A percentile compares a stretch with the other conserved stretches of the same genome.
Evolutionary conservation across 2,113 vertebrate genomes (phyloP).

Genomic region (Ceyx cyanopectus): DNA sequence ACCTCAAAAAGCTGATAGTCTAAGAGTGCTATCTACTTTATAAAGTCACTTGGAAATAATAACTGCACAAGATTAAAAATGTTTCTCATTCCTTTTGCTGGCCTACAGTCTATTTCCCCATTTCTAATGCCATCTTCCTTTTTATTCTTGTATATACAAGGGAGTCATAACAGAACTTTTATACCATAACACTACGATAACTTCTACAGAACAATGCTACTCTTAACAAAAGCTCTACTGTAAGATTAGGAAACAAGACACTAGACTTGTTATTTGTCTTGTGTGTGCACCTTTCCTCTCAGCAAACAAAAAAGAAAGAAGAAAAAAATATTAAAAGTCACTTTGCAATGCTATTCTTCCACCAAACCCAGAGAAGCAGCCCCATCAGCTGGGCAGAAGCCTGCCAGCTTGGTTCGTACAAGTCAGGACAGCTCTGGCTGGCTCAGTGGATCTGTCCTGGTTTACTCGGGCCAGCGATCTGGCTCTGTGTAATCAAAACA

Average conservation of each 20-base stretch:
- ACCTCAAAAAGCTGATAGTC: background rate
- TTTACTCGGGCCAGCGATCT: background rate
- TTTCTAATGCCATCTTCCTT: background rate
- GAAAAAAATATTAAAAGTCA: background rate
- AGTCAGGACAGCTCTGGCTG: background rate
- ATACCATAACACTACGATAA: background rate
- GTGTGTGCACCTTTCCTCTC: background rate
- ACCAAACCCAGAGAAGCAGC: background rate
- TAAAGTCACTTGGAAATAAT: background rate
- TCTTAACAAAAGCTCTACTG: background rate
- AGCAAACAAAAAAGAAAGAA: background rate
- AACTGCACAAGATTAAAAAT: background rate
- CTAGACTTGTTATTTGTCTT: background rate
- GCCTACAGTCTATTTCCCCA: background rate
- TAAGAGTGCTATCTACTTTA: background rate
- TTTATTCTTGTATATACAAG: background rate
- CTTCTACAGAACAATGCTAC: background rate
- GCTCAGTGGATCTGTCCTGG: background rate
- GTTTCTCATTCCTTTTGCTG: background rate
- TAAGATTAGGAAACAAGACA: background rate
- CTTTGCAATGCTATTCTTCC: background rate
- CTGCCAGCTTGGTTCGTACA: background rate
- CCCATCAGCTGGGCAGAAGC: background rate
- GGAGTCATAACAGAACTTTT: background rate
- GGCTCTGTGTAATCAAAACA: background rate